Base-by-base conservation (phyloP, 2,888 invertebrate species). In the Endomychus coccineus region DNA sequence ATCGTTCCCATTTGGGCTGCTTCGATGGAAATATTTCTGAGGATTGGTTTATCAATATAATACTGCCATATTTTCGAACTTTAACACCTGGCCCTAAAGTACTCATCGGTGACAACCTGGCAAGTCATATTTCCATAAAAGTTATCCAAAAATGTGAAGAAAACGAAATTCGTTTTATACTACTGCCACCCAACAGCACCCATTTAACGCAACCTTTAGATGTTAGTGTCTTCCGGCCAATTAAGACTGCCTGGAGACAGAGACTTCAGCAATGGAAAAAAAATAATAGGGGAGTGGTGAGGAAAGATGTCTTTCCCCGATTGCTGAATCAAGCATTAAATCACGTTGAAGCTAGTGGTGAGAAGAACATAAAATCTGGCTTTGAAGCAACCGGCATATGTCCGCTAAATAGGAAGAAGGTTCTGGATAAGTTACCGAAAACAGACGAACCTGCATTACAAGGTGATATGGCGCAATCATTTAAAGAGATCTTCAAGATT, bases 1-100 rank as follows among this genome's bases (percentile, higher is more conserved):
- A 44, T 39, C 41, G 39, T 12, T 31, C 27, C 28, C 25, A 36
- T 16, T 34, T 31, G 9, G 46, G 46, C 13, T 46, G 46, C 42
- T 46, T 46, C 31, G 44, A 46, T 16, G 14, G 10, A 3, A 27
- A 34, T 25, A 9, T 25, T 14, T 34, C 27, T 16, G 15, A 27
- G n/a, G n/a, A n/a, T n/a, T n/a, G n/a, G n/a, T n/a, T n/a, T n/a
- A n/a, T n/a, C n/a, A n/a, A n/a, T n/a, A 34, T 27, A 27, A 13
- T 25, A 17, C 17, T 34, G 16, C 17, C 34, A 16, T 28, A 34
- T 16, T 34, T 25, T 25, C 27, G 19, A 27, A 12, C 27, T 24
- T 25, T 34, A n/a, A 10, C 16, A 34, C n/a, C 24, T n/a, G 27
- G 11, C n/a, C 19, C 16, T 15, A 35, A 39, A 24, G 29, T 39